Evolutionary conservation across 1,140 invertebrate species (phyloP).

Genomic region (Protaetia brevitarsis): DNA sequence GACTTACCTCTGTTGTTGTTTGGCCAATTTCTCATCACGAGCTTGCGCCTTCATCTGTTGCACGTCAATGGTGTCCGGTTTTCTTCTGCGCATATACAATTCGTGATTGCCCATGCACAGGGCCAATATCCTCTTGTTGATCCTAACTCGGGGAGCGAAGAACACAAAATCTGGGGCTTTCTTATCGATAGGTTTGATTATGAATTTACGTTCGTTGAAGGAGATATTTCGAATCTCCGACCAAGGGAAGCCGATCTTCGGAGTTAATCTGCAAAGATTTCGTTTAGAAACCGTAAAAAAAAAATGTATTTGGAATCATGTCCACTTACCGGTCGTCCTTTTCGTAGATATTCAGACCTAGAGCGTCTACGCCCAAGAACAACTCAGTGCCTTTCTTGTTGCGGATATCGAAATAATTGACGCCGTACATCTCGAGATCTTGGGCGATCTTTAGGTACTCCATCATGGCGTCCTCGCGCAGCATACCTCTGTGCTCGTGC

Average conservation of each 20-base stretch:
- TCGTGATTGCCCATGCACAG: slow-evolving; percentile 99
- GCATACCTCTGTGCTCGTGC: slow-evolving; percentile 94
- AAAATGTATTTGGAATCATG: no score
- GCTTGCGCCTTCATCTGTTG: slow-evolving; percentile 99
- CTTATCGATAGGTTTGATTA: slow-evolving; percentile 99
- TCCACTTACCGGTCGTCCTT: no score
- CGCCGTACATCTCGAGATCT: slow-evolving; percentile 99
- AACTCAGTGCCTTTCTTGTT: slow-evolving; percentile 98
- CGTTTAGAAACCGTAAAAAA: no score
- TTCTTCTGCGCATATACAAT: slow-evolving; percentile 92
- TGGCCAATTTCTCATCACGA: slow-evolving; percentile 85
- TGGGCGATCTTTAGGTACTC: slow-evolving; percentile 99
- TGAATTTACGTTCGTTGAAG: slow-evolving; percentile 99
- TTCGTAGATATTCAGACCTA: slow-evolving; percentile 98
- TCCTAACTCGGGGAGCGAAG: slow-evolving; percentile 93
- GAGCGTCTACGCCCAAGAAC: slow-evolving; percentile 94
- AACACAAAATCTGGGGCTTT: slow-evolving; percentile 99
- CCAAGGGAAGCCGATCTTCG: slow-evolving; percentile 99
- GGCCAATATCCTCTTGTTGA: slow-evolving; percentile 97
- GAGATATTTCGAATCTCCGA: slow-evolving; percentile 99
- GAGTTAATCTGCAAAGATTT: slow-evolving; percentile 84
- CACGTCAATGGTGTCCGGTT: slow-evolving; percentile 97
- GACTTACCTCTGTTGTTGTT: slow-evolving; percentile 86
- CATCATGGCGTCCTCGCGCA: slow-evolving; percentile 98
- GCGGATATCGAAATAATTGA: slow-evolving; percentile 95